These are phyloP conservation scores for Hapalemur alaotrensis DNA, from an alignment of 2,797 vertebrate species.

Conservation along the genomic window DNA sequence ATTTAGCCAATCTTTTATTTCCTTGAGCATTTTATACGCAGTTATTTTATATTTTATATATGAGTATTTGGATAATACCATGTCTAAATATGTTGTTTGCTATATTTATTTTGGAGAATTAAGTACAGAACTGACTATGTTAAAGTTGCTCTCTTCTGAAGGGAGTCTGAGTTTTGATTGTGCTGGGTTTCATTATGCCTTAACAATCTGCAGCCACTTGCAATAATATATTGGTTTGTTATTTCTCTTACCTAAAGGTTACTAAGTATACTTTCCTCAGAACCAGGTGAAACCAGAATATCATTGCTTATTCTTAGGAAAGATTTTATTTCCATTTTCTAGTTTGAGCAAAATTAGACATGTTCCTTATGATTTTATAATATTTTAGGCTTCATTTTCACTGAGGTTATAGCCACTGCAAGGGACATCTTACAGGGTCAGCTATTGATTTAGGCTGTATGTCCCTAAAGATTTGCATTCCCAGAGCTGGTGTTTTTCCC, in stretches of 20 bases:
- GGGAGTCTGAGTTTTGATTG: background rate
- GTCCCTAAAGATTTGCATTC: background rate
- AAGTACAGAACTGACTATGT: background rate
- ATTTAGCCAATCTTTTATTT: background rate
- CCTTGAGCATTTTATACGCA: background rate
- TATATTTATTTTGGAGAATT: background rate
- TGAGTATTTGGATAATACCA: background rate
- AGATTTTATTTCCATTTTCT: background rate
- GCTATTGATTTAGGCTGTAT: background rate
- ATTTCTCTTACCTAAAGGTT: background rate
- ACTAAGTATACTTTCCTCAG: background rate
- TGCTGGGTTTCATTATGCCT: background rate
- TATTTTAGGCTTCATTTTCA: background rate
- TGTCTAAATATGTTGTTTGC: background rate
- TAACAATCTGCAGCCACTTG: background rate
- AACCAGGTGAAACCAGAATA: background rate
- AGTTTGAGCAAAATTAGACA: background rate
- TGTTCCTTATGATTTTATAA: background rate
- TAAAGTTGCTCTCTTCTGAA: background rate
- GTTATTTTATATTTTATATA: background rate
- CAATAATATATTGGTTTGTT: background rate
- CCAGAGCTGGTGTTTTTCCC: background rate
- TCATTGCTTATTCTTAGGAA: background rate
- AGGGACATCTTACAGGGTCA: background rate
- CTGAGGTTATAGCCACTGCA: background rate